phyloP scores from a whole-genome alignment of 1,140 invertebrate genomes.

The Lithobius niger region DNA sequence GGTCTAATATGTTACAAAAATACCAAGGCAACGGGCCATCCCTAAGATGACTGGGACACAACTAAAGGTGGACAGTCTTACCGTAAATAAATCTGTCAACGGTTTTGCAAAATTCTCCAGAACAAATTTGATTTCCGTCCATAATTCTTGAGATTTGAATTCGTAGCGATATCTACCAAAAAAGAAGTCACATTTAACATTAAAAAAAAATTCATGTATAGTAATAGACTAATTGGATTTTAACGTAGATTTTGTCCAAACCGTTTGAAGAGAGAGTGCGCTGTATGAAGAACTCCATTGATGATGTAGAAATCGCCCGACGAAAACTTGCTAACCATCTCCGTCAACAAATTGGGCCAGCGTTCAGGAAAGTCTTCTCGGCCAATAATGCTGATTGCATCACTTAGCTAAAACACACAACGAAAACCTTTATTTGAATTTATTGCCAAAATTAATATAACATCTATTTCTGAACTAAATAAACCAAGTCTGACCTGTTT shows the following conservation, averaged over 20 bases:
- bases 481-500: slow-evolving; percentile 53
- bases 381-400: slow-evolving; percentile 90
- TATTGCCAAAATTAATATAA: not conserved
- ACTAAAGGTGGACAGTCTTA: no score
- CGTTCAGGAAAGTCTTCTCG: slow-evolving; percentile 85
- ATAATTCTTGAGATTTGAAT: slow-evolving; percentile 85
- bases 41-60: no score
- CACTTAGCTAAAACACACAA: slow-evolving; percentile 48
- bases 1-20: no score
- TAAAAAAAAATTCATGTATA: not conserved
- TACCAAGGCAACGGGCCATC: no score
- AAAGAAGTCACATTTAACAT: not conserved
- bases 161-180: slow-evolving; percentile 67
- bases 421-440: not conserved
- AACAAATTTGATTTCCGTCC: slow-evolving; percentile 95
- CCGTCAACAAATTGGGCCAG: slow-evolving; percentile 77
- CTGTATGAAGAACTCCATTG: slow-evolving; percentile 86
- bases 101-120: slow-evolving; percentile 84
- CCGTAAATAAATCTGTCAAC: slow-evolving; percentile 76
- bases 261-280: slow-evolving; percentile 89
- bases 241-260: slow-evolving; percentile 16
- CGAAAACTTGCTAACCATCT: slow-evolving; percentile 84
- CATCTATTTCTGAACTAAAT: not conserved
- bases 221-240: not conserved
- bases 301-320: slow-evolving; percentile 88